Conservation (phyloP, 2,113 vertebrate species). For the Neolamprologus ventralis region DNA sequence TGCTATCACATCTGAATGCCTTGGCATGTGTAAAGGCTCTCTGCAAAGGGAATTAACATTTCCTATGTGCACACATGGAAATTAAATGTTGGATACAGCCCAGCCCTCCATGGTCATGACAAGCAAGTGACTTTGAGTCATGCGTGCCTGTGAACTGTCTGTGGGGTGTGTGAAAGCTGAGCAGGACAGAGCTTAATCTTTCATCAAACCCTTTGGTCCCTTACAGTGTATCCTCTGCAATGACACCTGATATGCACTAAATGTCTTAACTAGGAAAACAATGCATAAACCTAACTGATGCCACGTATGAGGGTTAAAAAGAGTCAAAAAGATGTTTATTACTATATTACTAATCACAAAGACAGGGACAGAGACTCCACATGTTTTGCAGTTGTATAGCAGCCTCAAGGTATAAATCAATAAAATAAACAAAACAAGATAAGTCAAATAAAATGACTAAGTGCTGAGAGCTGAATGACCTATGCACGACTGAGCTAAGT, state of each 20-base stretch:
- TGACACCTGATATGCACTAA: not conserved
- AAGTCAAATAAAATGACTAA: not conserved
- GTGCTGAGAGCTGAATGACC: not conserved
- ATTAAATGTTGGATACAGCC: not conserved
- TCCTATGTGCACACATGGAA: not conserved
- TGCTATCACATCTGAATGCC: not conserved
- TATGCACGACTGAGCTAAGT: not conserved
- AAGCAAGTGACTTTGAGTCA: not conserved
- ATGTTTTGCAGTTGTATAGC: not conserved
- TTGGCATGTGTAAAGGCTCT: not conserved
- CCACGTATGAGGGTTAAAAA: not conserved
- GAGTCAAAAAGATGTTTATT: not conserved
- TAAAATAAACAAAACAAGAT: not conserved
- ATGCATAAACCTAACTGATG: not conserved
- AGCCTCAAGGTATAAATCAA: not conserved
- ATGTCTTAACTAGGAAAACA: not conserved
- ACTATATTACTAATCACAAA: not conserved
- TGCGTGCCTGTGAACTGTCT: not conserved
- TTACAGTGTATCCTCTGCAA: not conserved
- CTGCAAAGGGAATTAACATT: not conserved
- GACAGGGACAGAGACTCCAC: not conserved
- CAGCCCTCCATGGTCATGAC: not conserved
- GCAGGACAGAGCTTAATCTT: not conserved
- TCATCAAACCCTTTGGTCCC: not conserved
- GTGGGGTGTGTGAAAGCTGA: not conserved